These are phyloP conservation scores for Thalassoma bifasciatum DNA, from an alignment of 2,113 vertebrate species.

Conservation along the genomic window DNA sequence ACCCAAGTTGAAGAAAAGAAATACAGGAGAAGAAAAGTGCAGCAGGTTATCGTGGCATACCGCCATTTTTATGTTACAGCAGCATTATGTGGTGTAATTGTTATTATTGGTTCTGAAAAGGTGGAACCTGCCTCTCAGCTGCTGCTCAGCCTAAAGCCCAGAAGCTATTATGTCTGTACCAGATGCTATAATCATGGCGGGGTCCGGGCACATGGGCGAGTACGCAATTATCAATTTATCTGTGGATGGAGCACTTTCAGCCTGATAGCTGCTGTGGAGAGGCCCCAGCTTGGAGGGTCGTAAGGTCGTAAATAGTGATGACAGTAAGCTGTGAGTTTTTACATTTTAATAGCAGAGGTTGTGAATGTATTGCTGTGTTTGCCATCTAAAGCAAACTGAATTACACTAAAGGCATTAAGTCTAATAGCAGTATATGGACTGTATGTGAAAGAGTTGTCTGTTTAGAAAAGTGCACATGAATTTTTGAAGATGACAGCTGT, in stretches of 20 bases:
- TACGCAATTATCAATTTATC: slow-evolving; percentile 56
- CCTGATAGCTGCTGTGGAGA: slow-evolving; percentile 22
- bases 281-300: neutral
- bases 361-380: too few species aligned
- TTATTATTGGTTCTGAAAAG: slow-evolving; percentile 66
- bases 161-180: slow-evolving; percentile 51
- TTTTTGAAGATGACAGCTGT: too few species aligned
- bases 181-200: slow-evolving; percentile 58
- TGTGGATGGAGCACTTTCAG: slow-evolving; percentile 36
- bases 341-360: too few species aligned
- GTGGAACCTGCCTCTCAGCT: slow-evolving; percentile 56
- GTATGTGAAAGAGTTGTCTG: too few species aligned
- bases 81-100: slow-evolving; percentile 39
- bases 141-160: slow-evolving; percentile 41
- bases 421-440: too few species aligned
- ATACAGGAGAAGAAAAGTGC: neutral
- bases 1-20: neutral
- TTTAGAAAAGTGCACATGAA: too few species aligned
- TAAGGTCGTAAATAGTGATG: neutral
- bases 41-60: slow-evolving; percentile 17
- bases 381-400: too few species aligned
- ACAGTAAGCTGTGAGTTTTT: neutral
- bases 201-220: slow-evolving; percentile 17
- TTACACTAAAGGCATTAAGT: too few species aligned
- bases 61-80: slow-evolving; percentile 23